These are phyloP conservation scores for Dolichallabes microphthalmus DNA, from an alignment of 2,113 vertebrate genomes.

Conservation along the genomic window DNA sequence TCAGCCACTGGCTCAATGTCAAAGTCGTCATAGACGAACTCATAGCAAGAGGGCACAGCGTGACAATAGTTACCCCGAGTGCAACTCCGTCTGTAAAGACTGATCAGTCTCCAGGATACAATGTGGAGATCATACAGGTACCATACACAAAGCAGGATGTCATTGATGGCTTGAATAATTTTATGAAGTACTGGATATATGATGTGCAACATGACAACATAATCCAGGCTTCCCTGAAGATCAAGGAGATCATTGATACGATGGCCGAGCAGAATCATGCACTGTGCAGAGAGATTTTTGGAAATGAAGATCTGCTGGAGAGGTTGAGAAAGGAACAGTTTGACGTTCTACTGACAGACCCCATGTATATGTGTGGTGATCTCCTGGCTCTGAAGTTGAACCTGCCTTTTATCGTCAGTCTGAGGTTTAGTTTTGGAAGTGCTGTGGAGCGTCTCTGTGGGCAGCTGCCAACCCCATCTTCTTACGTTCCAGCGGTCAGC, in stretches of 20 bases:
- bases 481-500: conserved; percentile 60
- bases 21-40: conserved; percentile 60
- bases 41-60: conserved; percentile 50
- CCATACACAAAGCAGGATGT: conserved; percentile 39
- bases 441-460: conserved; percentile 60
- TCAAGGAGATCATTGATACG: conserved; percentile 29
- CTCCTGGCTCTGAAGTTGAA: conserved; percentile 63
- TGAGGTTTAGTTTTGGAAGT: conserved; percentile 60
- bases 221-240: conserved; percentile 36
- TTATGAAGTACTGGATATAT: conserved; percentile 48
- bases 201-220: conserved; percentile 48
- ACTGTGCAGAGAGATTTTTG: conserved; percentile 18
- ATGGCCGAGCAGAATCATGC: conserved; percentile 19
- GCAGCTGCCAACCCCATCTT: conserved; percentile 63
- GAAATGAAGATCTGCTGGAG: conserved; percentile 63
- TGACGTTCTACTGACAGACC: conserved; percentile 61
- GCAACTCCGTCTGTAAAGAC: conserved; percentile 15
- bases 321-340: conserved; percentile 57
- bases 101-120: conserved; percentile 1
- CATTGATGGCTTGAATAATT: conserved; percentile 15
- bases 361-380: conserved; percentile 54
- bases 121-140: conserved; percentile 37
- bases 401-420: conserved; percentile 64
- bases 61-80: conserved; percentile 58
- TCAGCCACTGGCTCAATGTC: conserved; percentile 70